Percentiles rank a stretch among this genome's conserved stretches.
Evolutionary conservation across 1,140 invertebrate species (phyloP).

Genomic region (Heliconius eleuchia): DNA sequence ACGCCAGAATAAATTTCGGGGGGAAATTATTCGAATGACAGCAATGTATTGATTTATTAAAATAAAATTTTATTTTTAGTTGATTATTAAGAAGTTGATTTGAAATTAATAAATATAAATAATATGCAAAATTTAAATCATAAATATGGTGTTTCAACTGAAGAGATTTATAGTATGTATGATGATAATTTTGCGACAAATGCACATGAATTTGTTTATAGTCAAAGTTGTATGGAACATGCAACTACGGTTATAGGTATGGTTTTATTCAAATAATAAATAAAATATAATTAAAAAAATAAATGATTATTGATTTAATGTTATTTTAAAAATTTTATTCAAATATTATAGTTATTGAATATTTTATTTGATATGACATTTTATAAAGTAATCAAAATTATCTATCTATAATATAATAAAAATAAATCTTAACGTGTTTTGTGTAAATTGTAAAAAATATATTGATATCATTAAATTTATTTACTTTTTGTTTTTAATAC

Average conservation of each 20-base stretch:
- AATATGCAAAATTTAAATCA: constrained; percentile 11
- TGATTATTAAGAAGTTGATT: constrained; percentile 18
- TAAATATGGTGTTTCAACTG: neutral
- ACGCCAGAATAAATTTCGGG: neutral
- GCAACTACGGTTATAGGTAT: constrained; percentile 17
- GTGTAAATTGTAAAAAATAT: neutral
- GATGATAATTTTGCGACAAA: constrained; percentile 45
- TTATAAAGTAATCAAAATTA: too few relatives aligned
- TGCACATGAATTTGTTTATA: neutral
- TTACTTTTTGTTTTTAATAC: neutral
- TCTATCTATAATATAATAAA: too few relatives aligned
- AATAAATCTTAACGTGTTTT: neutral
- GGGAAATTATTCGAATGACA: neutral
- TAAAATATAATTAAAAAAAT: neutral
- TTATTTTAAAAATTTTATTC: neutral
- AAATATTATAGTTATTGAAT: neutral
- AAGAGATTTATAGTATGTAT: constrained; percentile 47
- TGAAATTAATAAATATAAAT: constrained; percentile 25
- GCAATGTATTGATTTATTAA: neutral
- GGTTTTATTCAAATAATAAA: constrained; percentile 5
- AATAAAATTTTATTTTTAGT: constrained; percentile 7
- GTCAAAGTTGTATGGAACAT: constrained; percentile 28
- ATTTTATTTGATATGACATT: too few relatives aligned
- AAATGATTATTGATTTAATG: neutral
- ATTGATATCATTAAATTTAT: neutral